These are phyloP conservation scores for Hydrozoanthus gracilis DNA, from an alignment of 92 coral and sea anemone species.

Conservation along the genomic window DNA sequence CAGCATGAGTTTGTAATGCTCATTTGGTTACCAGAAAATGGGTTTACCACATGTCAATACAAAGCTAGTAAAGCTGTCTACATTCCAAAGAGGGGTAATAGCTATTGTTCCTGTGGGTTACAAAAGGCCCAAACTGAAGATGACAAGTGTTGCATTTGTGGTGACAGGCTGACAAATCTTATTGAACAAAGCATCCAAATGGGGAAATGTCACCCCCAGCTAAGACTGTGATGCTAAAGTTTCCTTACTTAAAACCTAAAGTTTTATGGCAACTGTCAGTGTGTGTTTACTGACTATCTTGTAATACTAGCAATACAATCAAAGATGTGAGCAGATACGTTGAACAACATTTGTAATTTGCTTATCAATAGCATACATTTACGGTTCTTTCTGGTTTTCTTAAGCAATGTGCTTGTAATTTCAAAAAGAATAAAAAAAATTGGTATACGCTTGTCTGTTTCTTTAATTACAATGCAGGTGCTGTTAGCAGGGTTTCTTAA, in stretches of 20 bases:
- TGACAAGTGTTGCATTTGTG: conserved; percentile 60
- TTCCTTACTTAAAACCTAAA: too few species aligned
- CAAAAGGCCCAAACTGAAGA: conserved; percentile 57
- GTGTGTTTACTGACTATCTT: conserved; percentile 28
- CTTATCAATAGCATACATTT: conserved; percentile 5
- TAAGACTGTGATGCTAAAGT: conserved; percentile 41
- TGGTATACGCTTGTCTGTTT: conserved; percentile 12
- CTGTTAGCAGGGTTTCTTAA: conserved; percentile 45
- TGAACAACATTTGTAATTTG: conserved; percentile 15
- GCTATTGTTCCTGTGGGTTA: conserved; percentile 69
- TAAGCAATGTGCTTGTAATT: conserved; percentile 37
- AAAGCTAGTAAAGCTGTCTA: conserved; percentile 66
- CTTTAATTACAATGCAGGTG: conserved; percentile 42
- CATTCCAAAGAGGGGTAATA: conserved; percentile 63
- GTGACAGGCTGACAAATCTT: conserved; percentile 58
- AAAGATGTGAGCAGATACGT: conserved; percentile 4
- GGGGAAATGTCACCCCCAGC: conserved; percentile 52
- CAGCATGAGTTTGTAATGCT: conserved; percentile 59
- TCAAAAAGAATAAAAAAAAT: conserved; percentile 39
- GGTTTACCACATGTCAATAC: conserved; percentile 48
- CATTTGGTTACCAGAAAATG: conserved; percentile 65
- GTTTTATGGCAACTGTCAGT: neutral
- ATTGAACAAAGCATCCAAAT: conserved; percentile 60
- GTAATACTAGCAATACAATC: neutral
- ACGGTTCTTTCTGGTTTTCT: conserved; percentile 20